A percentile compares a stretch with the other conserved stretches of the same genome.
phyloP scores from a whole-genome alignment of 2,113 vertebrate genomes.

The Suncus etruscus region DNA sequence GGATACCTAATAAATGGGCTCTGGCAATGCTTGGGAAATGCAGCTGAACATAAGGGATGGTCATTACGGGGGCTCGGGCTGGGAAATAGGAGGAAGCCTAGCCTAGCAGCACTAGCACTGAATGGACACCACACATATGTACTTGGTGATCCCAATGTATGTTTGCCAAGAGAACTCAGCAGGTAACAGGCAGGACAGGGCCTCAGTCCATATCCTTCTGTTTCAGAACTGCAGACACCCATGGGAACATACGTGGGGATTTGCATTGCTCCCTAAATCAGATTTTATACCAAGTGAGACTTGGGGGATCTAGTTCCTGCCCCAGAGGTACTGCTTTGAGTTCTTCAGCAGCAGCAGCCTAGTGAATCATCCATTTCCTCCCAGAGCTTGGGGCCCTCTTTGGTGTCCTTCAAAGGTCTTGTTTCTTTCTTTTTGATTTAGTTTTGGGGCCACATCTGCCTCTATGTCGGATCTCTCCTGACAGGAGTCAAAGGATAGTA shows the following conservation, averaged over 20 bases:
- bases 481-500: no score
- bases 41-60: fast-evolving
- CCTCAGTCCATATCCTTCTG: not conserved
- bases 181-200: constrained; percentile 1
- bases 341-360: no score
- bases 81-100: not conserved
- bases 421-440: not conserved
- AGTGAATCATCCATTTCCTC: not conserved
- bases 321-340: not conserved
- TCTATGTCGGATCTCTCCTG: no score
- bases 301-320: not conserved
- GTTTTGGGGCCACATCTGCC: no score
- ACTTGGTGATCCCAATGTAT: no score
- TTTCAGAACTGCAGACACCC: not conserved
- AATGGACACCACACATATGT: not conserved
- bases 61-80: not conserved
- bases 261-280: not conserved
- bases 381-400: not conserved
- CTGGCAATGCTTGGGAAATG: constrained; percentile 27
- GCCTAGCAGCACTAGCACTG: no score
- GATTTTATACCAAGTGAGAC: not conserved
- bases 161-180: not conserved
- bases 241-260: no score
- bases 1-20: constrained; percentile 52
- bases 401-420: not conserved